Percentiles rank a stretch among this genome's conserved stretches.
These are phyloP conservation scores for Manis pentadactyla DNA, from an alignment of 2,797 vertebrate species.

Conservation along the genomic window DNA sequence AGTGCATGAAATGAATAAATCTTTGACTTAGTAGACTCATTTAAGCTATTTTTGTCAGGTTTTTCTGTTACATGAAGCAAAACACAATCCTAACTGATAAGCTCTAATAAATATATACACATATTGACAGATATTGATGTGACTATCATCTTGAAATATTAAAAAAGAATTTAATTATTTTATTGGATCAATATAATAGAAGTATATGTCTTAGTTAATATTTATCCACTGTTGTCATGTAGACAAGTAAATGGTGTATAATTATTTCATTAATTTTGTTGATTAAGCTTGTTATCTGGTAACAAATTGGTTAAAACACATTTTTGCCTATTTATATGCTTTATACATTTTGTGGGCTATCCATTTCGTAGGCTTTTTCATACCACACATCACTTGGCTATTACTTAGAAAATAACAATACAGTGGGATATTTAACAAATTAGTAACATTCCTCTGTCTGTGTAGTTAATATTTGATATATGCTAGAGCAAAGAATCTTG, in stretches of 20 bases:
- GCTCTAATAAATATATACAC: not conserved
- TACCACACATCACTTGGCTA: not conserved
- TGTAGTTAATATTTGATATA: not conserved
- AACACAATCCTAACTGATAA: not conserved
- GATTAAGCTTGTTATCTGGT: not conserved
- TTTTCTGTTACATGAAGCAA: not conserved
- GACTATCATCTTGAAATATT: not conserved
- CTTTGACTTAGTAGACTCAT: not conserved
- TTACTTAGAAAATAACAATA: not conserved
- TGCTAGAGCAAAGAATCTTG: not conserved
- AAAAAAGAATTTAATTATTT: not conserved
- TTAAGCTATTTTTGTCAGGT: not conserved
- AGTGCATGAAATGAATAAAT: not conserved
- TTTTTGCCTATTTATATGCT: not conserved
- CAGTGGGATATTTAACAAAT: not conserved
- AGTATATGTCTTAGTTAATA: not conserved
- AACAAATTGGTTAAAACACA: not conserved
- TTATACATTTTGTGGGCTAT: not conserved
- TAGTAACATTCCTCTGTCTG: not conserved
- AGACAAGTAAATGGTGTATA: not conserved
- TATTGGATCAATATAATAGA: not conserved
- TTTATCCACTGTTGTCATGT: not conserved
- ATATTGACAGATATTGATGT: not conserved
- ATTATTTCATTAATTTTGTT: not conserved
- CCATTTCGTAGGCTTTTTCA: not conserved